Evolutionary conservation across 2,113 vertebrate genomes (phyloP), one percentile per base, ranked within the genome.

Genomic region (Leuciscus idus): DNA sequence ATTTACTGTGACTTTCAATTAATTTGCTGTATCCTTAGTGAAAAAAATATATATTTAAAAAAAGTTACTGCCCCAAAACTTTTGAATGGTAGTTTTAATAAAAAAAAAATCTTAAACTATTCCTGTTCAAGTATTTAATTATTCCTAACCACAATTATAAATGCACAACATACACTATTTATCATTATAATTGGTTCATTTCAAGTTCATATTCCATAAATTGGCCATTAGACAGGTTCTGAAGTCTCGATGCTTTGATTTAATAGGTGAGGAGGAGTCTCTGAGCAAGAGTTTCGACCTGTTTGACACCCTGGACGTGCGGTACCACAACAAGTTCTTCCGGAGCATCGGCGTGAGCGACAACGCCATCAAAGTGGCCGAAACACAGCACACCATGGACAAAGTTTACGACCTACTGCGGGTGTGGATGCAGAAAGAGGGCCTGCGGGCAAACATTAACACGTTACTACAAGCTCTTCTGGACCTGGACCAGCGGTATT

Each of bases 311-410:
- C 90, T 95, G 92, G 94, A 95, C 0, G 92, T 95, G 15, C 91
- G 92, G 89, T 93, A 95, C 89, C 94, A 95, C 77, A 95, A 95
- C 91, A 95, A 94, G 90, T 95, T 95, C 91, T 95, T 95, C 90
- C 83, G 95, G 19, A 82, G 84, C 89, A 94, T 95, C 4, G 95
- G 95, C 1, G 90, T 95, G 79, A 94, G 87, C 4, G 95, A 95
- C 91, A 95, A 95, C 89, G 86, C 90, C 87, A 95, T 95, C 33
- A 93, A 93, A 46, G 91, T 93, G 0, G 94, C 94, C 0, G 94
- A 95, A 87, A 91, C 72, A 12, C 89, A 90, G 55, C 8, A 90
- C 43, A n/a, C 91, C 3, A 50, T 59, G 0, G 95, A 95, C 91
- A 95, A 95, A 76, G 95, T 95, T 50, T 95, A 95, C 26, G 94